These are phyloP conservation scores for Oegoconia quadripuncta DNA, from an alignment of 2,888 invertebrate genomes.

Conservation along the genomic window DNA sequence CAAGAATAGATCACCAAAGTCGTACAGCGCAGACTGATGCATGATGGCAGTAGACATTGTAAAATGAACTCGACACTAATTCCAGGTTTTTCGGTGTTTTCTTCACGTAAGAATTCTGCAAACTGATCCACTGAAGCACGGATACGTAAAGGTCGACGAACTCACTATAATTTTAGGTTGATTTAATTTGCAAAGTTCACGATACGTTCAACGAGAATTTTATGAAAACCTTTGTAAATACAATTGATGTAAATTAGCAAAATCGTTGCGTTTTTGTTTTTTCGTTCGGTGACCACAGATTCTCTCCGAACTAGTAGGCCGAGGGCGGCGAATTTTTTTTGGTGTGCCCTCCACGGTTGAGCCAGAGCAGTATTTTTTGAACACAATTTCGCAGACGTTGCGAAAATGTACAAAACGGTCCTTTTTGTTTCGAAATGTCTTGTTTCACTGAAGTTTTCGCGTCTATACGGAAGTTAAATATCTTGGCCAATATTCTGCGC, in stretches of 20 bases:
- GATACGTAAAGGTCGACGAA: slow-evolving; percentile 55
- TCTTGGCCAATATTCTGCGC: slow-evolving; percentile 73
- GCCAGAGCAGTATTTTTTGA: slow-evolving; percentile 67
- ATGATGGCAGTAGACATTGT: slow-evolving; percentile 89
- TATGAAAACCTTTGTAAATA: slow-evolving; percentile 52
- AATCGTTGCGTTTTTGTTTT: slow-evolving; percentile 72
- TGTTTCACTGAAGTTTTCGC: slow-evolving; percentile 64
- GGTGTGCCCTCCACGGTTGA: slow-evolving; percentile 49
- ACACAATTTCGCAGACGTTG: slow-evolving; percentile 76
- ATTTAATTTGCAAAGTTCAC: slow-evolving; percentile 51
- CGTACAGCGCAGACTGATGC: slow-evolving; percentile 86
- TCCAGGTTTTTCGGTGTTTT: slow-evolving; percentile 57
- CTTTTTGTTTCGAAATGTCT: slow-evolving; percentile 75
- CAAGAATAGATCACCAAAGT: slow-evolving; percentile 85
- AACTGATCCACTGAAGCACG: slow-evolving; percentile 72
- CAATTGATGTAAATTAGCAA: slow-evolving; percentile 53
- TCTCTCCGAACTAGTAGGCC: slow-evolving; percentile 71
- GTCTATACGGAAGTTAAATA: slow-evolving; percentile 78
- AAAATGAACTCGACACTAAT: slow-evolving; percentile 65
- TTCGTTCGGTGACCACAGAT: slow-evolving; percentile 70
- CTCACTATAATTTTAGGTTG: slow-evolving; percentile 68
- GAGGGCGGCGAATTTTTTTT: slow-evolving; percentile 53
- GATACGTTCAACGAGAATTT: slow-evolving; percentile 63
- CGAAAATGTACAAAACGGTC: slow-evolving; percentile 80
- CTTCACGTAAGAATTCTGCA: slow-evolving; percentile 48